Evolutionary conservation across 2,797 vertebrate species (phyloP), one percentile per base, ranked within the genome.

Genomic region (Gastrophryne carolinensis): DNA sequence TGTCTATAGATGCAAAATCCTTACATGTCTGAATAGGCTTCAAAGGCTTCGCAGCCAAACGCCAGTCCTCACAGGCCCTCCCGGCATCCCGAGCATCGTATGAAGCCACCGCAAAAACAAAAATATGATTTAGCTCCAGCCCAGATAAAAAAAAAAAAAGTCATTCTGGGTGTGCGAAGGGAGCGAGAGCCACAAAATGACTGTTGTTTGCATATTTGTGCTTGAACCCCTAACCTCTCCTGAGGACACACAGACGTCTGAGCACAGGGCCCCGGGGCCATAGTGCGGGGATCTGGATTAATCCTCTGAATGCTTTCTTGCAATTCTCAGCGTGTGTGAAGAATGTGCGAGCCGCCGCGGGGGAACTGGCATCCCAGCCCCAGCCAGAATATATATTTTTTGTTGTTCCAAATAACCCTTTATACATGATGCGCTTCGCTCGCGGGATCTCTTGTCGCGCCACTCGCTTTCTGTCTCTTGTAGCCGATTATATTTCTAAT

Each of bases 361-460:
- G 89, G 88, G 90, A 86, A 87, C 86, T 86, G 82, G 86, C 86
- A 86, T 89, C 89, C 85, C 82, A 87, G 88, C 87, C 87, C 58
- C 64, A 89, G 87, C 83, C 82, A 89, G 85, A 89, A 62, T 85
- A 88, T 76, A 44, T 77, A 29, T 47, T 9, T 56, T 49, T 73
- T 65, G 54, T 24, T 68, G 49, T 71, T 70, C 60, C 47, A 65
- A 77, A 77, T 71, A 64, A 71, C 89, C 89, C 83, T 87, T 86
- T 91, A 88, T 88, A 89, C 89, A 90, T 89, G 87, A 90, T 89
- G 87, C 88, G 87, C 89, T 89, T 90, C 84, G 86, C 87, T 86
- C 78, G 75, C 77, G 84, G 86, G 89, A 83, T 85, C 90, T 87
- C 86, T 83, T n/a, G n/a, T n/a, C 68, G 76, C 77, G 75, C 81